phyloP scores from a whole-genome alignment of 2,888 invertebrate species.

The Pheosia tremula region DNA sequence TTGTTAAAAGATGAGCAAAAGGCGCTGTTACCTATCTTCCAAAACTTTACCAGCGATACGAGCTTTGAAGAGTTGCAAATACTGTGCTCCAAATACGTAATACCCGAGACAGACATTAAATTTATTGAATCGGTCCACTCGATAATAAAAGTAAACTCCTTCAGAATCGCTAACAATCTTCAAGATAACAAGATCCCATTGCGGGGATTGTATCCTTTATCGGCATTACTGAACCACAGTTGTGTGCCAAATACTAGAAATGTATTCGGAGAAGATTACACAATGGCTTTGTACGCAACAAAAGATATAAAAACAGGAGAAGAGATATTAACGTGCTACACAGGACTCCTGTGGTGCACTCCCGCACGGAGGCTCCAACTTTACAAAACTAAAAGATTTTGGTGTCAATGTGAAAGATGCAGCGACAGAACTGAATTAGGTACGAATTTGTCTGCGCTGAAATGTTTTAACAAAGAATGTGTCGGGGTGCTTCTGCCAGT shows the following conservation, averaged over 20 bases:
- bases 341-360: constrained; percentile 88
- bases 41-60: constrained; percentile 54
- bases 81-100: constrained; percentile 67
- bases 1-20: constrained; percentile 65
- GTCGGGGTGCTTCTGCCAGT: constrained; percentile 81
- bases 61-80: constrained; percentile 78
- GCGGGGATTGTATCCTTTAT: constrained; percentile 87
- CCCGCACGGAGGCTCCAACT: constrained; percentile 85
- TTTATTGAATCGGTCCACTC: constrained; percentile 81
- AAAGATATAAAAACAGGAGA: constrained; percentile 82
- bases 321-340: constrained; percentile 87
- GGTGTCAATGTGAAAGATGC: constrained; percentile 87
- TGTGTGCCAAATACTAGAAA: constrained; percentile 88
- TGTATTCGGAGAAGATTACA: constrained; percentile 79
- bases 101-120: constrained; percentile 77
- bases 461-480: constrained; percentile 80
- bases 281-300: constrained; percentile 85
- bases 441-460: constrained; percentile 79
- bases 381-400: constrained; percentile 86
- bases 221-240: constrained; percentile 87
- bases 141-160: constrained; percentile 87
- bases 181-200: constrained; percentile 66
- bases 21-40: constrained; percentile 73
- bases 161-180: constrained; percentile 76
- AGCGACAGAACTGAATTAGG: constrained; percentile 86